Percentiles rank a stretch among this genome's conserved stretches.
These are phyloP conservation scores for Sympetrum striolatum DNA, from an alignment of 2,888 invertebrate genomes.

Conservation along the genomic window DNA sequence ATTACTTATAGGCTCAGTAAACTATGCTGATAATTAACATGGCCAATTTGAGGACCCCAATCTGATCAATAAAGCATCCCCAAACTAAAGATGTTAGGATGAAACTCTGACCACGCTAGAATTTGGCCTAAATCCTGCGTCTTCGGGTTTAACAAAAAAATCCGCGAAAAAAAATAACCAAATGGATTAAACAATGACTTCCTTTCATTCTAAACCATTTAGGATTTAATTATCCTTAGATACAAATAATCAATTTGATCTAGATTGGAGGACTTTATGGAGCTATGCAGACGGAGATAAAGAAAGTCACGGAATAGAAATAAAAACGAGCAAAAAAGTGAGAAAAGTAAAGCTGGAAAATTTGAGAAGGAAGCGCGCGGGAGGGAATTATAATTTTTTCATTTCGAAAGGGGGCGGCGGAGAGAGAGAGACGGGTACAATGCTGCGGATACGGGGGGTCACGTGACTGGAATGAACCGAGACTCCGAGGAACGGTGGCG, in stretches of 20 bases:
- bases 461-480: slow-evolving; percentile 31
- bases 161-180: neutral
- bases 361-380: neutral
- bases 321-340: neutral
- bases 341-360: neutral
- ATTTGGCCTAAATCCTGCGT: too few species aligned
- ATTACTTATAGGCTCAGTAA: too few species aligned
- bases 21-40: too few species aligned
- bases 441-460: slow-evolving; percentile 13
- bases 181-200: neutral
- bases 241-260: neutral
- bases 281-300: too few species aligned
- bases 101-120: too few species aligned
- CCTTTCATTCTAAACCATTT: neutral
- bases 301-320: too few species aligned
- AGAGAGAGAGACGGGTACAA: neutral
- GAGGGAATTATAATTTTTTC: neutral
- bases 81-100: too few species aligned
- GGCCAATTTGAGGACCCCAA: too few species aligned
- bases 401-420: neutral
- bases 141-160: too few species aligned
- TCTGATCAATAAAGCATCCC: too few species aligned
- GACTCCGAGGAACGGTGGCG: neutral
- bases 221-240: neutral
- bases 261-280: too few species aligned